phyloP scores from a whole-genome alignment of 2,888 invertebrate genomes.

The Amiota minor region DNA sequence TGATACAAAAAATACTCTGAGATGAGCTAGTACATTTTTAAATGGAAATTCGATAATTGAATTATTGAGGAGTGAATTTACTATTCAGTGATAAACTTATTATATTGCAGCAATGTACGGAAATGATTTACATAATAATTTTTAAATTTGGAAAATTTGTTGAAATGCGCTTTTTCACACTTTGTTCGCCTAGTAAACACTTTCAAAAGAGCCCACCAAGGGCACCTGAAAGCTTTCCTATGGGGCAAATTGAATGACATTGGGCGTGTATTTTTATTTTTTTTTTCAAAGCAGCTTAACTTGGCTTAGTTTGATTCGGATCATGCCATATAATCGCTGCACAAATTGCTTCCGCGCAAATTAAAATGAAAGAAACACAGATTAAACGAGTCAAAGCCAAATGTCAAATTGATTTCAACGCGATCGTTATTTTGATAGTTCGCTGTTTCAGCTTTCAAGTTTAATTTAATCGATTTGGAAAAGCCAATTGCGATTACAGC shows the following conservation, averaged over 20 bases:
- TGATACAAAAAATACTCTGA: neutral
- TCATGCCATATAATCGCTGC: too few relatives aligned
- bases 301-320: neutral
- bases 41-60: too few relatives aligned
- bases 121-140: too few relatives aligned
- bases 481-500: constrained; percentile 8
- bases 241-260: neutral
- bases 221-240: neutral
- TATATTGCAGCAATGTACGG: too few relatives aligned
- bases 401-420: constrained; percentile 48
- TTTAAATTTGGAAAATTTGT: neutral
- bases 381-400: constrained; percentile 40
- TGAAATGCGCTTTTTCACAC: constrained; percentile 4
- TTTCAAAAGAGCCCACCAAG: neutral
- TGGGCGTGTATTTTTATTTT: neutral
- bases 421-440: neutral
- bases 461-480: neutral
- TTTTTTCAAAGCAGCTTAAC: neutral
- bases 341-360: constrained; percentile 44
- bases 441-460: neutral
- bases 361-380: neutral
- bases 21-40: too few relatives aligned
- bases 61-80: too few relatives aligned
- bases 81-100: too few relatives aligned
- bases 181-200: neutral